Percentiles rank a stretch among this genome's conserved stretches.
These are phyloP conservation scores for Cyrtorhinus lividipennis DNA, from an alignment of 1,140 invertebrate genomes.

Conservation along the genomic window DNA sequence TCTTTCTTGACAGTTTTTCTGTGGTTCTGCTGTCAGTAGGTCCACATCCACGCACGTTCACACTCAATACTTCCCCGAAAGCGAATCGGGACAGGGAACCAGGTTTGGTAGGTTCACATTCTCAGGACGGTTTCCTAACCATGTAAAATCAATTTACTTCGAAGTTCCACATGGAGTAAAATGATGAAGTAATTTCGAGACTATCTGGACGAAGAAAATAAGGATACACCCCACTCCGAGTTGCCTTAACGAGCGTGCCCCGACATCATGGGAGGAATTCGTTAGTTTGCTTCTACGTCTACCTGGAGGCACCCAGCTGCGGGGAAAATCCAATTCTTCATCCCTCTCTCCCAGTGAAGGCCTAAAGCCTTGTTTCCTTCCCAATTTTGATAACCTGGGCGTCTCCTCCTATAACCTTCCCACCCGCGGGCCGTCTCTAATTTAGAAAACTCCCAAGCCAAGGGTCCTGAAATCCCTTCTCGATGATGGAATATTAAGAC, in stretches of 20 bases:
- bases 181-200: slow-evolving; percentile 5
- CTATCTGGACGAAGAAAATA: background rate
- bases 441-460: background rate
- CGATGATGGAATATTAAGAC: slow-evolving; percentile 7
- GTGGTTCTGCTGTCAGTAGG: no score
- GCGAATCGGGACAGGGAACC: no score
- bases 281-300: background rate
- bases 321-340: slow-evolving; percentile 1
- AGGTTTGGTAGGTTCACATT: no score
- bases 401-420: background rate
- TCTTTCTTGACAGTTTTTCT: no score
- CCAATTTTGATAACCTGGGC: background rate
- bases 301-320: background rate
- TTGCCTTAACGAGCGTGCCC: background rate
- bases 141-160: background rate
- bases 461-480: background rate
- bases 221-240: background rate
- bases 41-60: no score
- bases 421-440: background rate
- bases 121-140: background rate
- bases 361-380: no score
- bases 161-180: background rate
- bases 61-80: no score
- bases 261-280: background rate
- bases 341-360: background rate